Base-by-base conservation (phyloP, 2,888 invertebrate species). In the Isoperla grammatica region DNA sequence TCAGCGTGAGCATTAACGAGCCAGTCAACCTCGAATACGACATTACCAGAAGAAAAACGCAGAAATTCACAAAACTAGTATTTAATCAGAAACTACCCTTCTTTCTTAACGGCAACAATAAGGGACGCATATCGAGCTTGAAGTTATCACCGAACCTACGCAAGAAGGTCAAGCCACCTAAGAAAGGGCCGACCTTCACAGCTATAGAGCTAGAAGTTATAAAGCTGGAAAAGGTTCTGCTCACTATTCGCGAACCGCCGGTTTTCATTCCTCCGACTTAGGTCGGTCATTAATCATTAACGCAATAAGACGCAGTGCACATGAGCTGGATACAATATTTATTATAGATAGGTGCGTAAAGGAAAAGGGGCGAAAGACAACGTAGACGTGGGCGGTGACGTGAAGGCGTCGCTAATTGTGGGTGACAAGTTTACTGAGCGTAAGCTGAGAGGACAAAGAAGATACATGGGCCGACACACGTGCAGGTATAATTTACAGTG, bases 71-170 rank as follows among this genome's bases (percentile, higher is more conserved):
- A 3, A 73, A 73, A 63, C 66, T 78, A 54, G 70, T 73, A 48
- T 77, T 77, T 68, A 62, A 61, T 29, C 15, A 54, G 20, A 59
- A 63, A 11, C 53, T 59, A n/a, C 61, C 64, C 3, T 54, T 64
- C 20, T 12, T 64, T 15, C 70, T 78, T 46, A 75, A 78, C 20
- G 78, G 78, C 19, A 78, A 79, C 68, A 76, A 76, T 65, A 71
- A 76, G 76, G 95, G 95, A 11, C 85, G 86, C 37, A 82, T 90
- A 8, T 88, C 88, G 61, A 86, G 89, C 0, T 75, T 95, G 63
- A 97, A 97, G 74, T 74, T 97, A 8, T 96, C 96, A 1, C 96
- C 96, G 8, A 97, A 97, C 76, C 79, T 95, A 48, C 78, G 96
- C 65, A 81, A 93, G 46, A 87, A 87, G 77, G 88, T 88, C 59